Evolutionary conservation across 2,113 vertebrate genomes (phyloP), one percentile per base, ranked within the genome.

Genomic region (Haplotaxodon microlepis): DNA sequence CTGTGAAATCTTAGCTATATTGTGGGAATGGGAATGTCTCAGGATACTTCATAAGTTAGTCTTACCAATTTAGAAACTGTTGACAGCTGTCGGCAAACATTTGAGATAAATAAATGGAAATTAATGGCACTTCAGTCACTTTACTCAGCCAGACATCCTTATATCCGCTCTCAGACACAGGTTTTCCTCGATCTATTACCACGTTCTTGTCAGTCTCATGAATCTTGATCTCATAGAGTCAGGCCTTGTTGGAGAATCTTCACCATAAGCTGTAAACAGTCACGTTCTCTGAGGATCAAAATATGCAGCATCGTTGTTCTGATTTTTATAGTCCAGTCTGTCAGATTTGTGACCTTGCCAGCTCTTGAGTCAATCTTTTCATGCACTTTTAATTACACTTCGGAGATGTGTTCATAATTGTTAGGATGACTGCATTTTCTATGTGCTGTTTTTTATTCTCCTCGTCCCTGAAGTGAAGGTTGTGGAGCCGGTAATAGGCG

Each of bases 361-460:
- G 97, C 98, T 54, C 91, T 54, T 2, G 94, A 95, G 90, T 99
- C 97, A 34, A 98, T 97, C 96, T 99, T 97, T 89, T 97, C 98
- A 21, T 94, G 94, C 29, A 99, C 96, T 1, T 98, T 99, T 80
- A 99, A 97, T 90, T 96, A 95, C 92, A 98, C 98, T 97, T 96
- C 98, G 85, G 99, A 99, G 96, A 99, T 99, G 96, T 99, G 31
- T 1, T 98, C 98, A 3, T 99, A 98, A n/a, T 98, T 98, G 7
- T 99, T 97, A 1, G 97, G 97, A 17, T 98, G 98, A 95, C 98
- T 99, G 94, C 98, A 99, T 86, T 98, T 99, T 66, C 98, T 98
- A 92, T 97, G 99, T 1, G 98, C 94, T 61, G 8, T 63, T 92
- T 93, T 94, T 92, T 24, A 88, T 99, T 99, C 59, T 98, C 97